Evolutionary conservation across 2,113 vertebrate genomes (phyloP).

Genomic region (Leucopternis melanops): DNA sequence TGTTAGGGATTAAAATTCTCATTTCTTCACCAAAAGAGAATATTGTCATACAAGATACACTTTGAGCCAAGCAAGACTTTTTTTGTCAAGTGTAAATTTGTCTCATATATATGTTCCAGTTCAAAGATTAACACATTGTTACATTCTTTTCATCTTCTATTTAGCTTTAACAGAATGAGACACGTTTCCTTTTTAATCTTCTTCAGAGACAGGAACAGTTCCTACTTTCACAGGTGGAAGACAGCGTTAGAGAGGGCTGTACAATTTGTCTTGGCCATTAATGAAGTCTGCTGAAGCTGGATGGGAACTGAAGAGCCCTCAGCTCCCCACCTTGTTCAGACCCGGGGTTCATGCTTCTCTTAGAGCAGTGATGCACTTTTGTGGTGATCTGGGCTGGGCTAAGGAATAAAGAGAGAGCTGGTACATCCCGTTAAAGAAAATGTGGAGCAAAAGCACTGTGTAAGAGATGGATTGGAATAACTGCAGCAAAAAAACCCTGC

Average conservation of each 20-base stretch:
- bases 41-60: not conserved
- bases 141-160: not conserved
- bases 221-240: not conserved
- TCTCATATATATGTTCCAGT: conserved; percentile 16
- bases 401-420: not conserved
- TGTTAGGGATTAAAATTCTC: conserved; percentile 48
- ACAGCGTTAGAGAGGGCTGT: not conserved
- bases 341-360: not conserved
- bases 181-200: not conserved
- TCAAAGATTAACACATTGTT: conserved; percentile 18
- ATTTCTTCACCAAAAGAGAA: conserved; percentile 13
- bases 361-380: not conserved
- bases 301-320: not conserved
- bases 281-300: not conserved
- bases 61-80: not conserved
- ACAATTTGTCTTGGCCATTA: not conserved
- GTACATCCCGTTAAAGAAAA: not conserved
- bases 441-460: not conserved
- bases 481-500: not conserved
- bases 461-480: not conserved
- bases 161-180: not conserved
- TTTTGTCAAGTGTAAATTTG: conserved; percentile 23
- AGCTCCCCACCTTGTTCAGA: not conserved
- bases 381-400: not conserved
- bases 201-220: not conserved